Conservation (phyloP, 2,797 vertebrate species). For the Alauda arvensis region DNA sequence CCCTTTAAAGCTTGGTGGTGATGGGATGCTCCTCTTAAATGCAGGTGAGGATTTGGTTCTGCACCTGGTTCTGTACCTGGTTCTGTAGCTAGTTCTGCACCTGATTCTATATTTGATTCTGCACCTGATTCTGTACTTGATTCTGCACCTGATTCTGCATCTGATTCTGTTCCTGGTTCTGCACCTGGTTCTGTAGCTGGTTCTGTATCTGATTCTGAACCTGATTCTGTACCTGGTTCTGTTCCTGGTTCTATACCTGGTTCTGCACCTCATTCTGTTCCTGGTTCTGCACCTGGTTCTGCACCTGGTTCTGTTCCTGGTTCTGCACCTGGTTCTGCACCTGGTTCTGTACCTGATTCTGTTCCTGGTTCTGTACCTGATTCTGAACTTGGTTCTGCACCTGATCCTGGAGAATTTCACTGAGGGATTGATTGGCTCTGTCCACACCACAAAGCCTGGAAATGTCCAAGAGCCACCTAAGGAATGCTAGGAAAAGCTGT, state of each 20-base stretch:
- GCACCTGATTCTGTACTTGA: too few relatives aligned
- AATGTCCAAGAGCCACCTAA: not conserved
- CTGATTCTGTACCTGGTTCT: not conserved
- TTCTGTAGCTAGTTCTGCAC: not conserved
- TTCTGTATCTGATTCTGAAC: not conserved
- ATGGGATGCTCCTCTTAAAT: not conserved
- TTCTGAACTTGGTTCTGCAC: not conserved
- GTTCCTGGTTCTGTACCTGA: not conserved
- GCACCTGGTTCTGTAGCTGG: not conserved
- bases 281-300: not conserved
- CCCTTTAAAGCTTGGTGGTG: accelerated
- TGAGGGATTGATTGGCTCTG: not conserved
- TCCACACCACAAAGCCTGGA: not conserved
- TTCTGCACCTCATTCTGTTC: too few relatives aligned
- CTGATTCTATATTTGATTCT: not conserved
- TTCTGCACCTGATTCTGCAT: accelerated
- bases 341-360: not conserved
- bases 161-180: not conserved
- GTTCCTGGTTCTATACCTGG: not conserved
- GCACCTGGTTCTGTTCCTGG: not conserved
- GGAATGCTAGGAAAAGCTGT: not conserved
- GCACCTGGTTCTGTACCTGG: not conserved
- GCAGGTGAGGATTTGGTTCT: not conserved
- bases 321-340: not conserved
- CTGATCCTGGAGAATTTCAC: not conserved